Conservation (phyloP, 2,888 invertebrate species). For the Lycophotia porphyrea region DNA sequence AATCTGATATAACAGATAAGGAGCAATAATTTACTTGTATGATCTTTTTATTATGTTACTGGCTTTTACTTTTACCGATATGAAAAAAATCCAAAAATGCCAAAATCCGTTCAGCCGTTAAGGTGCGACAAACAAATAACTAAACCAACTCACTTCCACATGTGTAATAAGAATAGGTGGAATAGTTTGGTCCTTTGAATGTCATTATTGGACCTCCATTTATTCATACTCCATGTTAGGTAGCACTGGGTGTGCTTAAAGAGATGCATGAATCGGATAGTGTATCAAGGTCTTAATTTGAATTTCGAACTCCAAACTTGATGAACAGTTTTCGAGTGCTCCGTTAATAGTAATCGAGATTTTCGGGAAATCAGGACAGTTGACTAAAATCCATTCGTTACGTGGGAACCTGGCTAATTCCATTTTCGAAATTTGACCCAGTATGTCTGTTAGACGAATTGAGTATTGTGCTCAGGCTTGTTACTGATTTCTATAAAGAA, state of each 20-base stretch:
- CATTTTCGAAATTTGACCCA: slow-evolving; percentile 25
- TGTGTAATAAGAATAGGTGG: neutral
- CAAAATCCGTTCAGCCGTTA: neutral
- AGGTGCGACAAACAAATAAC: neutral
- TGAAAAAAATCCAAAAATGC: neutral
- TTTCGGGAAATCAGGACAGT: slow-evolving; percentile 28
- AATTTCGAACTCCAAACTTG: slow-evolving; percentile 71
- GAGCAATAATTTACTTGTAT: neutral
- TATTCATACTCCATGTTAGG: slow-evolving; percentile 35
- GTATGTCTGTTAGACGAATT: slow-evolving; percentile 20
- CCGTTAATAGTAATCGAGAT: slow-evolving; percentile 62
- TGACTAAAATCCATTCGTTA: slow-evolving; percentile 54
- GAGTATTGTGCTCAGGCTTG: neutral
- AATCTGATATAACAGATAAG: neutral
- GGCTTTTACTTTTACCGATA: neutral
- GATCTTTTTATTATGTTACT: neutral
- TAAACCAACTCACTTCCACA: neutral
- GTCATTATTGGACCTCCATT: slow-evolving; percentile 30
- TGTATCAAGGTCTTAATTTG: slow-evolving; percentile 76
- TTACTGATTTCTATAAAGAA: neutral
- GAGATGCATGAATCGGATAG: slow-evolving; percentile 74
- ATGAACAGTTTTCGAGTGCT: slow-evolving; percentile 72
- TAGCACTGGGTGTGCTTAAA: slow-evolving; percentile 39
- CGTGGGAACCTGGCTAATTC: slow-evolving; percentile 15
- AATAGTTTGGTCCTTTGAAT: neutral